Conservation (phyloP, 2,113 vertebrate species). For the Pachypanchax playfairii region DNA sequence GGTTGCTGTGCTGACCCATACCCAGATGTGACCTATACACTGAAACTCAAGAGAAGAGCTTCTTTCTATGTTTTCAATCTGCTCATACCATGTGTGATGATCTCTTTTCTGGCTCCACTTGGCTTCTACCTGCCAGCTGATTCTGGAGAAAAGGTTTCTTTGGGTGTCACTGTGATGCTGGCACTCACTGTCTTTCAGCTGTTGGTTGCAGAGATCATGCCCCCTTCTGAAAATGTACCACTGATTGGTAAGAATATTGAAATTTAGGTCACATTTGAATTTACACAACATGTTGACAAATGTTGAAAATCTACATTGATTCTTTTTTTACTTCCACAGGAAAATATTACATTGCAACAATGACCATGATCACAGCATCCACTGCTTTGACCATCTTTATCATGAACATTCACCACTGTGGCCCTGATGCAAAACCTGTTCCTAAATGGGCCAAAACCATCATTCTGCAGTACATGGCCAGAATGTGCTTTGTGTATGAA, state of each 20-base stretch:
- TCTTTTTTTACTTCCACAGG: slow-evolving; percentile 70
- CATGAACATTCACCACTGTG: slow-evolving; percentile 91
- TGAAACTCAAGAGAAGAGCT: slow-evolving; percentile 85
- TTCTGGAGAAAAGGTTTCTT: slow-evolving; percentile 91
- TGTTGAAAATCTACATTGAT: background rate
- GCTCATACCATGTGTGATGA: slow-evolving; percentile 91
- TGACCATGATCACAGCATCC: slow-evolving; percentile 92
- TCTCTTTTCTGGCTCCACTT: slow-evolving; percentile 89
- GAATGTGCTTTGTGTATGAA: slow-evolving; percentile 85
- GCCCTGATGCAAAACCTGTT: slow-evolving; percentile 85
- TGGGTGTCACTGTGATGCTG: slow-evolving; percentile 91
- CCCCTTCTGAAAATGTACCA: slow-evolving; percentile 88
- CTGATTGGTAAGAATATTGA: slow-evolving; percentile 85
- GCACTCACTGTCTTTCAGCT: slow-evolving; percentile 93
- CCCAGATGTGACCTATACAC: slow-evolving; percentile 89
- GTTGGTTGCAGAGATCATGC: slow-evolving; percentile 92
- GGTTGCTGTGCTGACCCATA: slow-evolving; percentile 94
- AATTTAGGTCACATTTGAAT: background rate
- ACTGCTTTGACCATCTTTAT: slow-evolving; percentile 91
- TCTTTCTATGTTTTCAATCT: slow-evolving; percentile 92
- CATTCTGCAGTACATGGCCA: slow-evolving; percentile 86
- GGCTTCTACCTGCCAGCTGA: slow-evolving; percentile 91
- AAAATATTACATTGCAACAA: slow-evolving; percentile 93
- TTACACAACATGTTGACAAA: background rate
- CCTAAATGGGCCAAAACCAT: slow-evolving; percentile 85